These are phyloP conservation scores for Ptilorrhoa leucosticta DNA, from an alignment of 2,113 vertebrate genomes.

Conservation along the genomic window DNA sequence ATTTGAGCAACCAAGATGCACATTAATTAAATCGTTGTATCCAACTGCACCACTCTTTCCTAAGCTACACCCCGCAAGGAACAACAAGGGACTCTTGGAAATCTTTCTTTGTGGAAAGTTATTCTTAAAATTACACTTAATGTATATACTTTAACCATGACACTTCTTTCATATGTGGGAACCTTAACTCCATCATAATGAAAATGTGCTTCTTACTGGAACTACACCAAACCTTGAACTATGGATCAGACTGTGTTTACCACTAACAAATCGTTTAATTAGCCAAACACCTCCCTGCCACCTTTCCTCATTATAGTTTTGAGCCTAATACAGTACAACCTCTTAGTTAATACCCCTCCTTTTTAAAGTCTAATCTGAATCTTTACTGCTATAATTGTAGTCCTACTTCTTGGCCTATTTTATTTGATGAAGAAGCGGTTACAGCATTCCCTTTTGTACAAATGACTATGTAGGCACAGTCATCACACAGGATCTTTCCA, in stretches of 20 bases:
- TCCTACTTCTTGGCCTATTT: background rate
- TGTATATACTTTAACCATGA: background rate
- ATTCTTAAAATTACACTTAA: background rate
- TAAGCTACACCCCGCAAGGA: background rate
- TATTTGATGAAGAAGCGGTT: background rate
- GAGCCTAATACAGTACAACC: background rate
- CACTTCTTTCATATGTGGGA: background rate
- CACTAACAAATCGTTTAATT: background rate
- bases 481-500: background rate
- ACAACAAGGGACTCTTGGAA: background rate
- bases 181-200: background rate
- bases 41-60: background rate
- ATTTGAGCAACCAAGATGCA: background rate
- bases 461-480: fast-evolving
- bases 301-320: background rate
- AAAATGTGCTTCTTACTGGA: background rate
- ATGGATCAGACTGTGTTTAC: background rate
- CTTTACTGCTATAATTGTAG: background rate
- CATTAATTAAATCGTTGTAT: background rate
- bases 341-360: background rate
- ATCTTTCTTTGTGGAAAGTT: background rate
- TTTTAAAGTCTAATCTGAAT: background rate
- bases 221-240: background rate
- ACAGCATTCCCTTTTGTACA: background rate
- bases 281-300: background rate